Conservation (phyloP, 1,140 invertebrate species). For the Ctenoplectra terminalis region DNA sequence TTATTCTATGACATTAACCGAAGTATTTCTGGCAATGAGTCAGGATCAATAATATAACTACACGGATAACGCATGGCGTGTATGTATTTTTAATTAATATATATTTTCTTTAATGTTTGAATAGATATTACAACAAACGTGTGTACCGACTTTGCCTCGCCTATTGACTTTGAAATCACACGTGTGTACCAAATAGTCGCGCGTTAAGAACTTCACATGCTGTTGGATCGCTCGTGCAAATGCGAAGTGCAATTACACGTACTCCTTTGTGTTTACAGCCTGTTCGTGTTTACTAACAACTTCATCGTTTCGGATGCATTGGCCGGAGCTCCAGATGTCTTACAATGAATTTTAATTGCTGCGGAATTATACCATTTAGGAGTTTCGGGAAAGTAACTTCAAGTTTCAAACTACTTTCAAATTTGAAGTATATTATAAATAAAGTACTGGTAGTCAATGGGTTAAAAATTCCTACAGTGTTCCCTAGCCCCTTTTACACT, state of each 20-base stretch:
- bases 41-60: background rate
- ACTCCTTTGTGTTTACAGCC: background rate
- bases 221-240: background rate
- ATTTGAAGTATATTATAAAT: no score
- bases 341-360: background rate
- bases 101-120: constrained; percentile 7
- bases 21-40: background rate
- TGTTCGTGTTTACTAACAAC: constrained; percentile 14
- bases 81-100: background rate
- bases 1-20: no score
- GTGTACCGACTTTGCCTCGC: background rate
- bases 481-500: no score
- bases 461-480: no score
- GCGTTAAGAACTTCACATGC: constrained; percentile 4
- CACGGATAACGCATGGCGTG: background rate
- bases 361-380: no score
- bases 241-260: constrained; percentile 16
- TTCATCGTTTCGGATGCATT: background rate
- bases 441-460: no score
- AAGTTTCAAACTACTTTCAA: no score
- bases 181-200: background rate
- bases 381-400: no score
- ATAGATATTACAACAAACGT: background rate
- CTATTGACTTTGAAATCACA: background rate
- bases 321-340: no score